phyloP scores from a whole-genome alignment of 2,113 vertebrate genomes.

The Petroica traversi region DNA sequence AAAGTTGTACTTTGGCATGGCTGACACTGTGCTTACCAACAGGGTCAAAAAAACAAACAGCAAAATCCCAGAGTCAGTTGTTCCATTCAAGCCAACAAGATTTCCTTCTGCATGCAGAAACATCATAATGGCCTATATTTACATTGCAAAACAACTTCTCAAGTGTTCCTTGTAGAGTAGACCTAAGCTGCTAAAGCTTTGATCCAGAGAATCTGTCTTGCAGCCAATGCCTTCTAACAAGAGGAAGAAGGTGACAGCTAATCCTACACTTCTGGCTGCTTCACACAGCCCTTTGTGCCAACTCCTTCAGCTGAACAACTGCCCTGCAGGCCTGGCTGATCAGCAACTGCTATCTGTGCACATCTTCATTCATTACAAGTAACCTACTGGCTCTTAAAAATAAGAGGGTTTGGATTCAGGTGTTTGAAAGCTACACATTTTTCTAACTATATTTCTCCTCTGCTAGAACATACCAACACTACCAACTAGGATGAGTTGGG shows the following conservation, averaged over 20 bases:
- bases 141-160: neutral
- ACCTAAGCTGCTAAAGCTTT: neutral
- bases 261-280: neutral
- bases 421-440: neutral
- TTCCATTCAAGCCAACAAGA: neutral
- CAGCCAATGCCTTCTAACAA: neutral
- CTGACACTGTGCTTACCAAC: neutral
- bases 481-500: neutral
- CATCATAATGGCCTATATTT: neutral
- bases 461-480: neutral
- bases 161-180: neutral
- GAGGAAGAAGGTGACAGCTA: neutral
- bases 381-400: neutral
- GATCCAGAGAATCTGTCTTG: neutral
- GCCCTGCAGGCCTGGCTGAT: neutral
- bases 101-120: neutral
- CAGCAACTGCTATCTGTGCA: accelerated
- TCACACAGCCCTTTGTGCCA: neutral
- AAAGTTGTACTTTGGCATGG: neutral
- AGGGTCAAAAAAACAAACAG: neutral
- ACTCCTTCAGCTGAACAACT: neutral
- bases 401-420: neutral
- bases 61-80: neutral
- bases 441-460: neutral
- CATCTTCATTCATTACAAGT: neutral